Conservation (phyloP, 2,113 vertebrate species). For the Sander vitreus region DNA sequence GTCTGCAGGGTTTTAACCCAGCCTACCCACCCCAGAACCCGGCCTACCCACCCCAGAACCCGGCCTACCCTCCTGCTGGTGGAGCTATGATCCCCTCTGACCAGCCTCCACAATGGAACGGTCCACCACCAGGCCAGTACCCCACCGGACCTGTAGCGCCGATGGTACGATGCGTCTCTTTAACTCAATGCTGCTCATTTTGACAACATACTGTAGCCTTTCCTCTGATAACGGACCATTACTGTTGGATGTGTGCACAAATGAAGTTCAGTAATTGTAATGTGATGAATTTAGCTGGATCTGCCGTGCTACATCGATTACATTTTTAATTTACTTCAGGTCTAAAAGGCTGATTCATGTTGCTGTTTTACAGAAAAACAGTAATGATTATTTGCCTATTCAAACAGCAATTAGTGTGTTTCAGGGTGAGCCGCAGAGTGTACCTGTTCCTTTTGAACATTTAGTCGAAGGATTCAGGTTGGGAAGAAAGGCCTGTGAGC, state of each 20-base stretch:
- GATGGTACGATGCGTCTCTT: conserved; percentile 54
- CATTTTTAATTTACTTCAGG: not conserved
- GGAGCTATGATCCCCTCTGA: conserved; percentile 23
- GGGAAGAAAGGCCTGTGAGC: no score
- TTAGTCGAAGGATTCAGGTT: no score
- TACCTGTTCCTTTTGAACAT: no score
- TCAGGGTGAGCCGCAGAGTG: not conserved
- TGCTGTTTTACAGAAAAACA: no score
- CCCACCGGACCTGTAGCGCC: conserved; percentile 55
- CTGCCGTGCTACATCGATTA: not conserved
- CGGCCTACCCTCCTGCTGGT: conserved; percentile 52
- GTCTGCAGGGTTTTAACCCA: conserved; percentile 56
- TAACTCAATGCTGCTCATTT: not conserved
- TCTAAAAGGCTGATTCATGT: not conserved
- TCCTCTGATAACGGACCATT: not conserved
- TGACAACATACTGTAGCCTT: not conserved
- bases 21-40: conserved; percentile 59
- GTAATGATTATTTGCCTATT: no score
- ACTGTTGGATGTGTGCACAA: not conserved
- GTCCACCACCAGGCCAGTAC: conserved; percentile 51
- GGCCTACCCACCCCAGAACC: conserved; percentile 48
- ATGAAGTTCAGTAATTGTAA: not conserved
- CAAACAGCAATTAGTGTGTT: not conserved
- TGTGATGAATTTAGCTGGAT: not conserved
- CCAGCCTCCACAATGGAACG: conserved; percentile 61